phyloP scores from a whole-genome alignment of 1,140 invertebrate genomes.

The Carcinoscorpius rotundicauda region DNA sequence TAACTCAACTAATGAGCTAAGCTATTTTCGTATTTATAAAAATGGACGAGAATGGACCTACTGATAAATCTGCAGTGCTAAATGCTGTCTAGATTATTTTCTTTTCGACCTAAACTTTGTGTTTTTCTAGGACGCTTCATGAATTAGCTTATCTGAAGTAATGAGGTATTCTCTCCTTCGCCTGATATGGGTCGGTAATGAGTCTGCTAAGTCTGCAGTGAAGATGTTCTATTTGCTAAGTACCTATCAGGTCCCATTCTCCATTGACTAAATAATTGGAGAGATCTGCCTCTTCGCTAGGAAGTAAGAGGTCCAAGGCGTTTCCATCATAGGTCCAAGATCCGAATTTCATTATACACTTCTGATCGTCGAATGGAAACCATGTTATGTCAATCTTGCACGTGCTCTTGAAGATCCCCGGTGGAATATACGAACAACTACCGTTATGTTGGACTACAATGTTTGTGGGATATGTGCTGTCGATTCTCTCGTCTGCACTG shows the following conservation, averaged over 20 bases:
- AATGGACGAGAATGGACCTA: too few species aligned
- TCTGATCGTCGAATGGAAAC: conserved; percentile 99
- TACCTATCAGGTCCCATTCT: conserved; percentile 97
- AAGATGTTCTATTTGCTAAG: conserved; percentile 18
- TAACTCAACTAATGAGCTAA: too few species aligned
- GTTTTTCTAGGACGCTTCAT: too few species aligned
- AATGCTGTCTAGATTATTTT: too few species aligned
- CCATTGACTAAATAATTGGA: conserved; percentile 93
- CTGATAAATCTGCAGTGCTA: too few species aligned
- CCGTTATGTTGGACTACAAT: conserved; percentile 91
- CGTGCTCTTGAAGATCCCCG: conserved; percentile 97
- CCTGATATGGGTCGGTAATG: too few species aligned
- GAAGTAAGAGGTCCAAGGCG: conserved; percentile 83
- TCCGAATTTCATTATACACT: conserved; percentile 95
- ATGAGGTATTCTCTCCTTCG: too few species aligned
- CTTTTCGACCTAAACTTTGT: too few species aligned
- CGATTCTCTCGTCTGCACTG: conserved; percentile 96
- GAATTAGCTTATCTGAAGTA: too few species aligned
- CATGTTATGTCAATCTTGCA: conserved; percentile 99
- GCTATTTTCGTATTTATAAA: too few species aligned
- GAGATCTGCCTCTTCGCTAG: conserved; percentile 78
- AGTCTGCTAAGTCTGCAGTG: neutral
- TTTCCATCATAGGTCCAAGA: conserved; percentile 93
- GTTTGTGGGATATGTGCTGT: conserved; percentile 94
- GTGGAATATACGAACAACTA: conserved; percentile 90